A percentile compares a stretch with the other conserved stretches of the same genome.
phyloP scores from a whole-genome alignment of 2,113 vertebrate genomes.

The Macroglossus sobrinus region DNA sequence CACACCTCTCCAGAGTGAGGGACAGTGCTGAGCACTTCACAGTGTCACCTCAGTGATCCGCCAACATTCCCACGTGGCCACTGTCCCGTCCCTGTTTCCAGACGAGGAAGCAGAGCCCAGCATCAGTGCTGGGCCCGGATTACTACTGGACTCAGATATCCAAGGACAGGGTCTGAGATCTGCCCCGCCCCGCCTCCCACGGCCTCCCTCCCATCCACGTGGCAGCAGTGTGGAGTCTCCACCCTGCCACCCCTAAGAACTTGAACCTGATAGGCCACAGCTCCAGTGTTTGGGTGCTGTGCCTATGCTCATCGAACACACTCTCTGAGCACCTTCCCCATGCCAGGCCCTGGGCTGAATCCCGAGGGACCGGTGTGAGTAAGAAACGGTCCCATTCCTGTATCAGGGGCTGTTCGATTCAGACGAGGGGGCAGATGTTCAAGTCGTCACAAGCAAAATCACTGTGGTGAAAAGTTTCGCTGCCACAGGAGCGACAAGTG shows the following conservation, averaged over 20 bases:
- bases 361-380: fast-evolving
- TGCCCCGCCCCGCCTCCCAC: not conserved
- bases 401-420: fast-evolving
- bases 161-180: not conserved
- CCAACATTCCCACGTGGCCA: fast-evolving
- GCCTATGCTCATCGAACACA: not conserved
- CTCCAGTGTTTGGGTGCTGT: not conserved
- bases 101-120: not conserved
- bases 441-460: not conserved
- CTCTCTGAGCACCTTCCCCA: too few species aligned
- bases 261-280: not conserved
- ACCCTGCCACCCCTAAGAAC: not conserved
- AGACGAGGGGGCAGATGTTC: not conserved
- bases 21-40: fast-evolving
- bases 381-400: not conserved
- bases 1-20: not conserved
- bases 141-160: not conserved
- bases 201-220: not conserved
- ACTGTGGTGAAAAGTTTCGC: not conserved
- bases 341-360: not conserved
- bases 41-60: not conserved
- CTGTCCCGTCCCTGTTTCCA: not conserved
- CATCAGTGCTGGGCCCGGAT: not conserved
- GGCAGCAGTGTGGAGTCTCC: not conserved
- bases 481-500: not conserved